These are phyloP conservation scores for Liopterus haemorrhoidalis DNA, from an alignment of 2,888 invertebrate species.

Conservation along the genomic window DNA sequence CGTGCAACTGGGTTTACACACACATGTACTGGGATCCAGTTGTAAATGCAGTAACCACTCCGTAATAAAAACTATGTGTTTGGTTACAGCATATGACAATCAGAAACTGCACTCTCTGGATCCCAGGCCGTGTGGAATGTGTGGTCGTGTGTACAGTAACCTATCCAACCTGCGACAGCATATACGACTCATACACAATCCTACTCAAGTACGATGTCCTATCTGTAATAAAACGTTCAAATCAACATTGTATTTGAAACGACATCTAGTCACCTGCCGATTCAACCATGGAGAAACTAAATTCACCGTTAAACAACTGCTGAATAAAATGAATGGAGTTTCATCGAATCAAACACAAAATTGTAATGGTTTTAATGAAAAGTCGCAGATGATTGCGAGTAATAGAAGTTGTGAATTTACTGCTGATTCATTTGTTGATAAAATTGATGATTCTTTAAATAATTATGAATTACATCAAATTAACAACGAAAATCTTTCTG, in stretches of 20 bases:
- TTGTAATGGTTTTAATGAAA: too few species aligned
- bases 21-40: constrained; percentile 2
- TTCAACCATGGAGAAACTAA: constrained; percentile 3
- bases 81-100: constrained; percentile 43
- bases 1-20: too few species aligned
- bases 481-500: too few species aligned
- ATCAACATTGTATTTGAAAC: constrained; percentile 56
- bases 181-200: constrained; percentile 60
- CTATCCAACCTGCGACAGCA: constrained; percentile 60
- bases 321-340: too few species aligned
- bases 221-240: constrained; percentile 59
- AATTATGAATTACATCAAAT: too few species aligned
- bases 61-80: constrained; percentile 10
- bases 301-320: too few species aligned
- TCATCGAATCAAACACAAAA: too few species aligned
- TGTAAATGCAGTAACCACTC: constrained; percentile 8
- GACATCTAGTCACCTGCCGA: constrained; percentile 47
- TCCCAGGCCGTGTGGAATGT: constrained; percentile 57
- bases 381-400: too few species aligned
- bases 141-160: constrained; percentile 60
- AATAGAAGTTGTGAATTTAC: too few species aligned
- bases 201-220: constrained; percentile 56
- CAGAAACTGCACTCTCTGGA: constrained; percentile 48
- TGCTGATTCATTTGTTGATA: too few species aligned
- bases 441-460: too few species aligned